Evolutionary conservation across 2,888 invertebrate species (phyloP), one percentile per base, ranked within the genome.

Genomic region (Megastigmus dorsalis): DNA sequence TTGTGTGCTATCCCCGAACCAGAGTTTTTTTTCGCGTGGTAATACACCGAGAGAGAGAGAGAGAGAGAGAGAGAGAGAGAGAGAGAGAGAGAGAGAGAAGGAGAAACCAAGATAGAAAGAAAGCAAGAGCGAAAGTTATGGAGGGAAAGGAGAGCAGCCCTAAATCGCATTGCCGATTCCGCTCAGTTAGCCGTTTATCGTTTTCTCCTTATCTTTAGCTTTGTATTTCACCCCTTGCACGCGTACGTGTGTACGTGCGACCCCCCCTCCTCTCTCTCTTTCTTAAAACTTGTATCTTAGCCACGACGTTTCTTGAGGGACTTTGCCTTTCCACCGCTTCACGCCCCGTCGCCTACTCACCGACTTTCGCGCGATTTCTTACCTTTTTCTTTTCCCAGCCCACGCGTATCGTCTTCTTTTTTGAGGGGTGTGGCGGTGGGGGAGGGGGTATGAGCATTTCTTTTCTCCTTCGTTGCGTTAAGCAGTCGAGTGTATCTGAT

Each of bases 251-350:
- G n/a, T n/a, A n/a, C n/a, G n/a, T n/a, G n/a, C n/a, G n/a, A n/a
- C 54, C 43, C 41, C 10, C 41, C 52, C 15, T 38, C 28, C 50
- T 52, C 38, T 18, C 36, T 52, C 26, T 63, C 66, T 33, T 7
- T 5, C 48, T 36, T n/a, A n/a, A n/a, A n/a, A n/a, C n/a, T 15
- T 50, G 5, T 23, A 20, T 1, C 45, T 23, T 26, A 18, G 9
- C 20, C 18, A 7, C 15, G 30, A 9, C 9, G 13, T 28, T 26
- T 30, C 36, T 41, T 26, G 28, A n/a, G n/a, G 7, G 60, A 70
- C 62, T 62, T 60, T 68, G 38, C n/a, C n/a, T 36, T 23, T 48
- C 57, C 36, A 30, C 15, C 57, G 18, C 13, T n/a, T 41, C 66
- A 52, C 33, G 66, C 66, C 23, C 30, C 20, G 55, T 28, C 43